Evolutionary conservation across 2,888 invertebrate species (phyloP), one percentile per base, ranked within the genome.

Genomic region (Brenthis ino): DNA sequence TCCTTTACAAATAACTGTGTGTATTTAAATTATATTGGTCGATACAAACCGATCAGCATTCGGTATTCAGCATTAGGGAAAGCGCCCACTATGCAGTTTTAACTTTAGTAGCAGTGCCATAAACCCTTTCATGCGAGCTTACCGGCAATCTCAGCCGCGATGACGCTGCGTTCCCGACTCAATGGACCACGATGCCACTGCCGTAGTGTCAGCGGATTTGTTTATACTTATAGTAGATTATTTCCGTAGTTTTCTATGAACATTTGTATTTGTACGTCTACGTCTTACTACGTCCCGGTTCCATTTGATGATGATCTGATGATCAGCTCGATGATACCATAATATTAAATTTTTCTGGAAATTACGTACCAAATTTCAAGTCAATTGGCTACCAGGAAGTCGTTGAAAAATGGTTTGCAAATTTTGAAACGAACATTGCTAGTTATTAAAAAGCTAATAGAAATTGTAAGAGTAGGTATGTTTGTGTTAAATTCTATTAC

Each of bases 161-260:
- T 90, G 90, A 90, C 87, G 78, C 73, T 79, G 82, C 87, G 77
- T 72, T 85, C 85, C 79, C 77, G 74, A 81, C 80, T 83, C 85
- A 80, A 83, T 84, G 82, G 79, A 82, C 79, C 81, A 75, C 69
- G 65, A 24, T 5, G 11, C 75, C 75, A 64, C 16, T 79, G 81
- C 50, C 56, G 24, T 65, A 78, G 24, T 82, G 63, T 5, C 0
- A 78, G 84, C 81, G 84, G 61, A 77, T 78, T 74, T 73, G 6
- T 57, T n/a, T n/a, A 50, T 13, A 55, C 1, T 55, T 57, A 65
- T 63, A 43, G 11, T 14, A 48, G 43, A 43, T 20, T 33, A 14
- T 56, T 6, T 56, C n/a, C 14, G n/a, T 55, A 56, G 4, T 37
- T 37, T 4, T 1, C 6, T 6, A 37, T 37, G 6, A 37, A 43